Conservation (phyloP, 2,888 invertebrate genomes). For the Sepioteuthis lessoniana region DNA sequence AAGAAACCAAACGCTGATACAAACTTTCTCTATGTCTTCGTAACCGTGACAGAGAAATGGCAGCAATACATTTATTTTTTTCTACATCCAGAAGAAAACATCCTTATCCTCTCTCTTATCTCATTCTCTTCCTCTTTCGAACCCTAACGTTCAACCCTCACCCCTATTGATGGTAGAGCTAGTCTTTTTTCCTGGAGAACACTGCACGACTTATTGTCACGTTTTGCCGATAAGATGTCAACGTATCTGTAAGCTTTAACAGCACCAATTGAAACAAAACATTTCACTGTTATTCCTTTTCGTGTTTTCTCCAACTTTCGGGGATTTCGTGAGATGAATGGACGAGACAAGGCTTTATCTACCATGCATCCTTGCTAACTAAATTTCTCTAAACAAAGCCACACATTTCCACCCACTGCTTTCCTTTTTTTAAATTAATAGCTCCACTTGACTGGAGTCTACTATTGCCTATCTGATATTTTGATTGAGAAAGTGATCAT, state of each 20-base stretch:
- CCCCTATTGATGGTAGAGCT: background rate
- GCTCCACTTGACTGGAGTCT: no score
- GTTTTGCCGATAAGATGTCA: background rate
- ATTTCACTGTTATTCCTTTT: background rate
- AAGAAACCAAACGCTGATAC: background rate
- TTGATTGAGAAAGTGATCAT: no score
- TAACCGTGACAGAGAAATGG: background rate
- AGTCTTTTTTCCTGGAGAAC: background rate
- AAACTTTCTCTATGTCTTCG: background rate
- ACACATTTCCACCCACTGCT: no score
- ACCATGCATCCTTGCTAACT: background rate
- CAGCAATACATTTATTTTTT: background rate
- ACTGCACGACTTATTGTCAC: background rate
- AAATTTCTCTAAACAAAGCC: background rate
- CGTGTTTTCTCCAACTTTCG: background rate
- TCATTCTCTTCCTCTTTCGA: background rate
- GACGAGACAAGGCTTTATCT: background rate
- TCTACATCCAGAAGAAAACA: background rate
- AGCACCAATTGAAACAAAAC: background rate
- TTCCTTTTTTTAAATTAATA: no score
- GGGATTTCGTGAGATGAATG: no score
- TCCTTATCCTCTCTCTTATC: background rate
- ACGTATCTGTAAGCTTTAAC: background rate
- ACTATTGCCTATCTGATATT: no score
- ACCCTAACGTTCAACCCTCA: background rate